Evolutionary conservation across 30 jellyfish, hydroid and myxozoan genomes (phyloP).

Genomic region (Morbakka virulenta): DNA sequence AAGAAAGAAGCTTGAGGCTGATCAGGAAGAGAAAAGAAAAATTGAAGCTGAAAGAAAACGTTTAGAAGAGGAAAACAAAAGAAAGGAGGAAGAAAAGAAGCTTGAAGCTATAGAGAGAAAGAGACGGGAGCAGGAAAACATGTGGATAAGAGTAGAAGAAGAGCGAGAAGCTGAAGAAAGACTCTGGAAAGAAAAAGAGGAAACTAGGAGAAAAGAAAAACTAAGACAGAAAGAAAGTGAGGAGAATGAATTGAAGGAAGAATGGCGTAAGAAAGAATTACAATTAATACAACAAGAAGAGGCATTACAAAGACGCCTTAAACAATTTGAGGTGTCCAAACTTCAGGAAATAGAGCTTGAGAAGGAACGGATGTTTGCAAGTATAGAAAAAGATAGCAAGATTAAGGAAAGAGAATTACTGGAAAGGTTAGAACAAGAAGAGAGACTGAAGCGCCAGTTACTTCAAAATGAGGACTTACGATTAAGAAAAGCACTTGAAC

Average conservation of each 20-base stretch:
- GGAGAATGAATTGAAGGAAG: constrained; percentile 15
- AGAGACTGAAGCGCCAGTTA: not conserved
- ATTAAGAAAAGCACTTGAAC: not conserved
- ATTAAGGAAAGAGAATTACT: not conserved
- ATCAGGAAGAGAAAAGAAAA: constrained; percentile 8
- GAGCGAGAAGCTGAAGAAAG: constrained; percentile 23
- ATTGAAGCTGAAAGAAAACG: constrained; percentile 5
- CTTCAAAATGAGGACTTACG: not conserved
- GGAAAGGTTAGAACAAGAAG: constrained; percentile 1
- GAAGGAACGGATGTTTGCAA: not conserved
- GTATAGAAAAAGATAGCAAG: not conserved
- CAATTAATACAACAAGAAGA: constrained; percentile 10
- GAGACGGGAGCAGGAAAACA: not conserved
- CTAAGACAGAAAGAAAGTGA: not conserved
- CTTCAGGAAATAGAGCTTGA: not conserved
- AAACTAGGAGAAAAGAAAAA: not conserved
- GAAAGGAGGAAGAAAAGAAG: not conserved
- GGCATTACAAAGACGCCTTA: not conserved
- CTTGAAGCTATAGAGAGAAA: not conserved
- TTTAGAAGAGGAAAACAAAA: not conserved
- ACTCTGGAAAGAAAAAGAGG: not conserved
- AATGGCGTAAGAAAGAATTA: not conserved
- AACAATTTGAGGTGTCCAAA: not conserved
- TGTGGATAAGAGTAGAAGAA: not conserved
- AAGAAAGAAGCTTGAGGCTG: constrained; percentile 35